A percentile compares a stretch with the other conserved stretches of the same genome.
Evolutionary conservation across 2,113 vertebrate species (phyloP).

Genomic region (Pristiophorus japonicus): DNA sequence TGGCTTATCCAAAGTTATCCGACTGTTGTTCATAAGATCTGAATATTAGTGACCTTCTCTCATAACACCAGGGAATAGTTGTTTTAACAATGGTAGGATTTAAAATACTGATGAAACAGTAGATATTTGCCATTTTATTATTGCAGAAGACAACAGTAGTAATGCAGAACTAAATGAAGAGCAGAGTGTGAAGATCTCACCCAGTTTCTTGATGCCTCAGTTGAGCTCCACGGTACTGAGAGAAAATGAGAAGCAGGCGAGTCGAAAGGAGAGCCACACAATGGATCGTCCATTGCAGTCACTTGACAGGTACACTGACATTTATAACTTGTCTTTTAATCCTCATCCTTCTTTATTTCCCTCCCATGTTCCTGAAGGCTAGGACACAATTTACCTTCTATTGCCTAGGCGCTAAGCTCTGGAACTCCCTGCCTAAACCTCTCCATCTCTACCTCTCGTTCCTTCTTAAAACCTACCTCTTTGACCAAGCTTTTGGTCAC

Average conservation of each 20-base stretch:
- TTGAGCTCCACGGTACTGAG: neutral
- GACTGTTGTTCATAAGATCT: neutral
- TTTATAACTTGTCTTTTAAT: neutral
- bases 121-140: neutral
- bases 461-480: no score
- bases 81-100: neutral
- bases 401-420: no score
- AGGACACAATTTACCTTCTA: no score
- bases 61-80: neutral
- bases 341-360: neutral
- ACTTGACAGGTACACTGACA: neutral
- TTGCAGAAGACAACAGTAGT: neutral
- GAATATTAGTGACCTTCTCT: neutral
- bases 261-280: neutral
- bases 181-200: neutral
- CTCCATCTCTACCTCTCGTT: no score
- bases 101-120: neutral
- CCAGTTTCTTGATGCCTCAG: neutral
- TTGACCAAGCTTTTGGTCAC: no score
- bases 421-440: no score
- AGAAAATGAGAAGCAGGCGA: neutral
- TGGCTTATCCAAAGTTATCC: neutral
- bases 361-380: neutral
- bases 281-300: neutral
- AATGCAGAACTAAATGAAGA: neutral